These are phyloP conservation scores for Sinocyclocheilus grahami DNA, from an alignment of 2,113 vertebrate species.

Conservation along the genomic window DNA sequence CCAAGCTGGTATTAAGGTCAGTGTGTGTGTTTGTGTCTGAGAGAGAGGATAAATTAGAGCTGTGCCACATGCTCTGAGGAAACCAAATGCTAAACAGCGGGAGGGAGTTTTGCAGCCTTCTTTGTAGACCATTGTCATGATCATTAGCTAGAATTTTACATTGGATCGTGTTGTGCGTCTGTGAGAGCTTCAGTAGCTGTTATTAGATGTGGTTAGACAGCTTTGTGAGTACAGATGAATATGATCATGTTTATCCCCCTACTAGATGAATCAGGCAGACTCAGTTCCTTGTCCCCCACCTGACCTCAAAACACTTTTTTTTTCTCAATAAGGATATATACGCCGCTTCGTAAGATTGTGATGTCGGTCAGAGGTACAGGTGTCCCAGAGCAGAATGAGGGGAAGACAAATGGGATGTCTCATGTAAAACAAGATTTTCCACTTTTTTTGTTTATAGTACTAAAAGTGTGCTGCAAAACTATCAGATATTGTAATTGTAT, in stretches of 20 bases:
- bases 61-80: conserved; percentile 27
- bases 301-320: background rate
- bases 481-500: background rate
- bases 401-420: background rate
- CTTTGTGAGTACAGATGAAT: background rate
- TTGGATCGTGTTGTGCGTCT: background rate
- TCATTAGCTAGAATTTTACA: conserved; percentile 23
- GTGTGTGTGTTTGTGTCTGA: conserved; percentile 2
- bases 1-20: conserved; percentile 51
- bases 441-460: background rate
- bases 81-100: conserved; percentile 51
- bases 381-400: background rate
- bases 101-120: conserved; percentile 1
- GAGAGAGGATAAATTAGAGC: conserved; percentile 36
- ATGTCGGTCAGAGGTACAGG: background rate
- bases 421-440: background rate
- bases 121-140: background rate
- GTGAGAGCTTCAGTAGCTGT: background rate
- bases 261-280: background rate
- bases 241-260: background rate
- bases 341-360: background rate
- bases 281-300: background rate
- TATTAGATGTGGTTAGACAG: conserved; percentile 16
- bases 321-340: background rate
- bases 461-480: no score